Evolutionary conservation across 2,113 vertebrate species (phyloP), one percentile per base, ranked within the genome.

Genomic region (Calyptomena viridis): DNA sequence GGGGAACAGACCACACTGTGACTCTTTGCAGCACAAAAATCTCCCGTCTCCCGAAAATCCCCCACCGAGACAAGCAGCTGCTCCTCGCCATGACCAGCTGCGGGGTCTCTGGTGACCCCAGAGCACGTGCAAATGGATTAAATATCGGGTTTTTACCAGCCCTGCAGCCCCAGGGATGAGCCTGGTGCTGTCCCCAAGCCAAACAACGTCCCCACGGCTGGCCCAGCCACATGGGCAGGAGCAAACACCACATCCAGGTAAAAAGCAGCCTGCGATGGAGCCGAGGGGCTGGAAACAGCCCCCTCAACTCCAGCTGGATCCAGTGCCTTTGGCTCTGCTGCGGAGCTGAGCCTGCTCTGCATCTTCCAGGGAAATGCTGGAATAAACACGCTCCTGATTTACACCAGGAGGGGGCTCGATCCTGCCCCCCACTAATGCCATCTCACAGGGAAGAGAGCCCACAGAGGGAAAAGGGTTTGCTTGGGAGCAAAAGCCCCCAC

Each of bases 1-100:
- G 1, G 5, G 8, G 47, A 59, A 42, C 5, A 25, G 53, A 40
- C 22, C 58, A 18, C 4, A 0, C 42, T 9, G 7, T 0, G 0
- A 2, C 16, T 24, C 11, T n/a, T 35, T 2, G 2, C 40, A 8
- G 62, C 13, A 13, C 49, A 23, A 85, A 55, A 44, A 12, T 14
- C 5, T 5, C 5, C 5, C 8, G 5, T 19, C 12, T 56, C 22
- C 42, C 4, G 49, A 37, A 3, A 59, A 72, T 0, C n/a, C 5
- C 5, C 39, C 63, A 10, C 40, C 4, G 3, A 50, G 44, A 30
- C 35, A 15, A 46, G 62, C 66, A 67, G 66, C 58, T 14, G 33
- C 9, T 37, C 5, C 42, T 33, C 49, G 39, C 31, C 9, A 0
- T 2, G 23, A 17, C 9, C 1, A 14, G 27, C n/a, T 42, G 7